Base-by-base conservation (phyloP, 2,888 invertebrate species). In the Andrena bucephala region DNA sequence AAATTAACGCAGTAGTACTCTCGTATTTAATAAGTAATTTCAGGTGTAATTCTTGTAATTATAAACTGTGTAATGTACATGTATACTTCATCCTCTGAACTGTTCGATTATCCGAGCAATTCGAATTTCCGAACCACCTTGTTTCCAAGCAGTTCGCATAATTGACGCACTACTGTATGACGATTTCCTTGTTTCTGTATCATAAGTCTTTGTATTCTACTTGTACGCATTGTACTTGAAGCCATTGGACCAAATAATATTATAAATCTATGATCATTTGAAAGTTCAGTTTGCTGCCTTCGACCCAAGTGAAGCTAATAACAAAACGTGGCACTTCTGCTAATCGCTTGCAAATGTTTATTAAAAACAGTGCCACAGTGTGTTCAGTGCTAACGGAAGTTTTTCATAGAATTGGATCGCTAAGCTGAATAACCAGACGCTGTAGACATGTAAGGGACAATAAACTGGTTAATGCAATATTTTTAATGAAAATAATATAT, bases 401-500 rank as follows among this genome's bases (percentile, higher is more conserved):
- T 31, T 59, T 10, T 13, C 8, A 63, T 24, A 52, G 24, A 66
- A 13, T 52, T 54, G 33, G 33, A 68, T 24, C 16, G 16, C 36
- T 0, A 42, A 54, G 13, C n/a, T 57, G 16, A 68, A 2, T 33
- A 8, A 33, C 3, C 20, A 16, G 16, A 31, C 36, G 16, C 57
- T 59, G 54, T 13, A 59, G 27, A 27, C 24, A 24, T 1, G 4
- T 69, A 69, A 57, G n/a, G 13, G 27, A 59, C n/a, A 42, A 59
- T 59, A 59, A n/a, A 59, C 10, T 57, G 27, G 10, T 27, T 24
- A 7, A 68, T 36, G 31, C n/a, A 13, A 16, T 16, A 36, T 31
- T 71, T 50, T 16, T n/a, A 60, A 60, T 16, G n/a, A 62, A 54
- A 72, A 63, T 6, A 62, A 60, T 60, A 24, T 72, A 24, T 77